Conservation (phyloP, 2,113 vertebrate species). For the Xenus cinereus region DNA sequence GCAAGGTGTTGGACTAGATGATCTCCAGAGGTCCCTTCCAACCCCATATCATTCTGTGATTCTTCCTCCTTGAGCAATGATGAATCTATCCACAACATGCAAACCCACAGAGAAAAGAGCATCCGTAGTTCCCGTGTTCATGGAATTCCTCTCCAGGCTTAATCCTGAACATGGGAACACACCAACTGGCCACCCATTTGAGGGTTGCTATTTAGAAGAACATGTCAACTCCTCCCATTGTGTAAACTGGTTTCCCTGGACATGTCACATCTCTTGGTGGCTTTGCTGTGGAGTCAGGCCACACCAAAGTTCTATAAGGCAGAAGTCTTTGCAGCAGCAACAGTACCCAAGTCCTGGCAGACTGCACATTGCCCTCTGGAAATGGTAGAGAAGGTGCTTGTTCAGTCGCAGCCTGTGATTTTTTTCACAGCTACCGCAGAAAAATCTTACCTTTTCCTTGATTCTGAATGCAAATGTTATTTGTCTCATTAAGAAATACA, state of each 20-base stretch:
- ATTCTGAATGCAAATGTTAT: background rate
- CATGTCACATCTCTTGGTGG: background rate
- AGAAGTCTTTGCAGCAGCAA: background rate
- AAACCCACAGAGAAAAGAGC: background rate
- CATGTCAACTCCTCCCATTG: background rate
- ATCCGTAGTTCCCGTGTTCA: fast-evolving
- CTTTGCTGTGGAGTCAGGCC: background rate
- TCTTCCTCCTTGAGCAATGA: background rate
- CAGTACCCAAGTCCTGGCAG: background rate
- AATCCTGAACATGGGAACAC: background rate
- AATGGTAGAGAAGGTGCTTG: background rate
- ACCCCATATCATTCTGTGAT: too few species aligned
- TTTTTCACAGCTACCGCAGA: background rate
- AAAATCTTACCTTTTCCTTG: background rate
- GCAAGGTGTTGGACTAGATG: too few species aligned
- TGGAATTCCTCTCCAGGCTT: background rate
- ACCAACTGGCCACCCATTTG: background rate
- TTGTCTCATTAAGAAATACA: background rate
- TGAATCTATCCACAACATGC: background rate
- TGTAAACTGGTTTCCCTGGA: background rate
- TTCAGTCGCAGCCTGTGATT: background rate
- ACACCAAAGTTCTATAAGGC: background rate
- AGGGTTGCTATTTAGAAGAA: background rate
- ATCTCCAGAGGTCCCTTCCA: too few species aligned
- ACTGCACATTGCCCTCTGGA: background rate